Evolutionary conservation across 2,113 vertebrate species (phyloP), one percentile per base, ranked within the genome.

Genomic region (Peromyscus californicus): DNA sequence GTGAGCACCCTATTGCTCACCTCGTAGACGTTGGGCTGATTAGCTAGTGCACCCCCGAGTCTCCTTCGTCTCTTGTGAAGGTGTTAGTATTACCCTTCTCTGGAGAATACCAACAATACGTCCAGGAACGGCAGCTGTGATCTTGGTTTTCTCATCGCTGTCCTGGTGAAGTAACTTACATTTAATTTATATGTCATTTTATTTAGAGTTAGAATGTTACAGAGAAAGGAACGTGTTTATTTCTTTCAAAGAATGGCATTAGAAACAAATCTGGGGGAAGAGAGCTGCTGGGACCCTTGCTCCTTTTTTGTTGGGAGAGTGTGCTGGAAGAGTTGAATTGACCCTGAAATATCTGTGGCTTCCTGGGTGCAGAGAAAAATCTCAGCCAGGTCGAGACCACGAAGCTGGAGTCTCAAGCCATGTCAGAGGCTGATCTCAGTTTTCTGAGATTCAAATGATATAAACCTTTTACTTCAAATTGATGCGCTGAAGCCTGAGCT

Each of bases 141-240:
- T 61, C 45, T 78, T 72, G 63, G 39, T 9, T 79, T 96, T 89
- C 31, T 61, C 36, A 33, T 83, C 39, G 92, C 39, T 61, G n/a
- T 36, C 1, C 51, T 92, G 69, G 11, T 39, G 51, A 92, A 90
- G 63, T 92, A 80, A 89, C 36, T 93, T n/a, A 45, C 26, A 42
- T 86, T 89, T 93, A 90, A 89, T 82, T 93, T 90, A 21, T 82
- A 82, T 95, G 74, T 97, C 16, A 74, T 90, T 93, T 59, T 48
- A 51, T 80, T 93, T 95, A 59, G 26, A 95, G 31, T 94, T 93
- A n/a, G 19, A 90, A 51, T 79, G 33, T 65, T 75, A n/a, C 22
- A 91, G 45, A 51, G 80, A 83, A 59, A 59, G 65, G 65, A 85
- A 48, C 57, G 39, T 88, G 39, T 80, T 76, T 78, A 36, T 67